Evolutionary conservation across 1,140 invertebrate genomes (phyloP).

Genomic region (Aphaenogaster ashmeadi): DNA sequence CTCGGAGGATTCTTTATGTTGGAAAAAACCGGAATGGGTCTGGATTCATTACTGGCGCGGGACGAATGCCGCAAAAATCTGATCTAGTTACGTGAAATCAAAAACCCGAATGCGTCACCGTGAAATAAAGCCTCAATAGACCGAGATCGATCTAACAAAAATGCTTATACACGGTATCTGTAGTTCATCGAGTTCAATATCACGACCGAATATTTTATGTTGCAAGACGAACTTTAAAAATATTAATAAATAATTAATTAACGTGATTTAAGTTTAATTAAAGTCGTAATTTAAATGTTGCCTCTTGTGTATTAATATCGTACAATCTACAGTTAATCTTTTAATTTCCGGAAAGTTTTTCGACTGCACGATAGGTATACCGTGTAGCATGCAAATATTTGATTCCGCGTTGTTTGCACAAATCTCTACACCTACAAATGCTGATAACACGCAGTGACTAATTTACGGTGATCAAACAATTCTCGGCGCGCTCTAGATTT

Average conservation of each 20-base stretch:
- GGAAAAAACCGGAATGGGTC: slow-evolving; percentile 52
- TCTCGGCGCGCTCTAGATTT: neutral
- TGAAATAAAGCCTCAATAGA: neutral
- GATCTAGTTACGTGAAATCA: slow-evolving; percentile 14
- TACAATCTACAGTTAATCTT: neutral
- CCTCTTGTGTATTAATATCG: neutral
- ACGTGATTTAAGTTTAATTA: neutral
- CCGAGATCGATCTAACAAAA: neutral
- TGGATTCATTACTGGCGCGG: slow-evolving; percentile 65
- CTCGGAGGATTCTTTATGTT: slow-evolving; percentile 49
- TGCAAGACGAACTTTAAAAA: neutral
- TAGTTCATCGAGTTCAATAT: neutral
- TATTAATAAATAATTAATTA: slow-evolving; percentile 4
- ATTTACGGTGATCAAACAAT: slow-evolving; percentile 41
- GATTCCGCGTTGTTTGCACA: neutral
- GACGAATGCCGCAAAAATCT: slow-evolving; percentile 51
- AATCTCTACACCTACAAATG: slow-evolving; percentile 24
- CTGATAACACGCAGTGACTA: slow-evolving; percentile 2
- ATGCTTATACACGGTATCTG: no score
- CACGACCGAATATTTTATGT: neutral
- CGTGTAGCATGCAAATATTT: slow-evolving; percentile 30
- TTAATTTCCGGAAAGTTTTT: slow-evolving; percentile 16
- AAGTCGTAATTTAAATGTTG: neutral
- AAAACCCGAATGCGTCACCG: neutral
- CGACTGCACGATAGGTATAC: neutral